Evolutionary conservation across 2,888 invertebrate genomes (phyloP), one percentile per base, ranked within the genome.

Genomic region (Crossocerus cetratus): DNA sequence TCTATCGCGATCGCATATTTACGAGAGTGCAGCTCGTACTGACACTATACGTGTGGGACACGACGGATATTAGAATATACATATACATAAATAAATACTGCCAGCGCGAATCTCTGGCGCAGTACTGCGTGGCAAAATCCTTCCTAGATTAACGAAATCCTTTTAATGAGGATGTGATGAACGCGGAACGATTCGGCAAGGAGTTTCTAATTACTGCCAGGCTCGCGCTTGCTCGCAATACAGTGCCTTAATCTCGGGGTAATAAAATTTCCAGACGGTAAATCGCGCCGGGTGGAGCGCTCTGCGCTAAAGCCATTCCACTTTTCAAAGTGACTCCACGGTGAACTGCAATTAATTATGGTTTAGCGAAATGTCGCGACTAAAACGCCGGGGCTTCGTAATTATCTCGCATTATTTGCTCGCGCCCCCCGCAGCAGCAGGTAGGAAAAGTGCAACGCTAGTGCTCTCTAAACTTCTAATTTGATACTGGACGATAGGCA

Each of bases 181-280:
- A 42, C 54, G 53, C 32, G 45, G 18, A 16, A 49, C 11, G 42
- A 54, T 59, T 56, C 49, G 14, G 18, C 56, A 62, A 57, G 21
- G n/a, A 22, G 23, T 53, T 65, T 72, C 60, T 69, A 72, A 69
- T 72, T 64, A 21, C 32, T 32, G 32, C 32, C 32, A 32, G 32
- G 16, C 11, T 54, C 16, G 11, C 16, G 53, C 59, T 53, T 16
- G 45, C n/a, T 21, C 18, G 2, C 22, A 14, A 14, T n/a, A 13
- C 16, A 4, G 16, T 20, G 22, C 53, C 44, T 59, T 43, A 72
- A 63, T 54, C 54, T 56, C 58, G 32, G 21, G 2, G 3, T 21
- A 23, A 68, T 67, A 23, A 57, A 16, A 16, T 3, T 60, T 54
- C 2, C 42, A 8, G 42, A 18, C 14, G 8, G 59, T 43, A 44